Base-by-base conservation (phyloP, 92 coral and sea anemone genomes). In the Hydrozoanthus gracilis region DNA sequence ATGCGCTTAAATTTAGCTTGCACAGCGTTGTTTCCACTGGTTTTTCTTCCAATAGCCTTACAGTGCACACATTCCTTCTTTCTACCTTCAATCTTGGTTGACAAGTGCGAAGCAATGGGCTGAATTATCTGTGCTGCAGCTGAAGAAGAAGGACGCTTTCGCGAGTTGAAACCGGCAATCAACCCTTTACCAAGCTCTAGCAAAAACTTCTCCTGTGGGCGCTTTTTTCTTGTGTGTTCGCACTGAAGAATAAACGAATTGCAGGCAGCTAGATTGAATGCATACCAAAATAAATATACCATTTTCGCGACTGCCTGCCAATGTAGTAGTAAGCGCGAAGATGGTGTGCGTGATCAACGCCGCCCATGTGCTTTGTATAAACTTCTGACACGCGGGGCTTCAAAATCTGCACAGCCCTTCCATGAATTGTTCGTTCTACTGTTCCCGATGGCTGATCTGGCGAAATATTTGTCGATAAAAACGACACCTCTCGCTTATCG, bases 381-480 rank as follows among this genome's bases (percentile, higher is more conserved):
- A 61, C 8, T 7, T 54, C 61, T 13, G 61, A 54, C 14, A 15
- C 68, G 17, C 5, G 5, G 6, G 68, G 68, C 17, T 62, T 62
- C 17, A 27, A 0, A 27, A 27, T 27, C 39, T 27, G 39, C 39
- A 27, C 39, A 27, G 39, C 39, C 39, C 39, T 27, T 27, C 39
- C 39, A 27, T 2, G 39, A 27, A 27, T 27, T 27, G 39, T 27
- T 27, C 39, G 39, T 27, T 27, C 39, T 27, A 27, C 39, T 27
- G 39, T 54, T 54, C 61, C 9, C 9, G 8, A 13, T 13, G 61
- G 61, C 61, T 54, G 9, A 7, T 13, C 61, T 13, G 61, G 61
- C 13, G 61, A 54, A 54, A 54, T 54, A 54, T 72, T 65, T 85
- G 58, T 85, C 64, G n/a, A 78, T 66, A 9, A 10, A 80, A 11